A percentile compares a stretch with the other conserved stretches of the same genome.
These are phyloP conservation scores for Carassius carassius DNA, from an alignment of 2,113 vertebrate species.

Conservation along the genomic window DNA sequence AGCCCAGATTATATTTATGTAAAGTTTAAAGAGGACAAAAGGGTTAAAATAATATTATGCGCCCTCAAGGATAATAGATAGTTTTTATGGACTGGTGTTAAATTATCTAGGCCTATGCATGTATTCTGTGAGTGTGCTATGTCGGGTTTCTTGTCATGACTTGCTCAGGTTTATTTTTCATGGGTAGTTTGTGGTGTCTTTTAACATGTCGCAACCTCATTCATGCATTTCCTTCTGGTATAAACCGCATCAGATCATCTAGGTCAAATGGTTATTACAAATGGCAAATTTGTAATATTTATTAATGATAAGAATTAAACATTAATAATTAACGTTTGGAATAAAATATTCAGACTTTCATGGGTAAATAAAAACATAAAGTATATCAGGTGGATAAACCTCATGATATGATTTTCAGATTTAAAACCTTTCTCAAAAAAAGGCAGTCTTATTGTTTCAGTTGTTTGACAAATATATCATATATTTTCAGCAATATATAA, in stretches of 20 bases:
- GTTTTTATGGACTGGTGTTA: background rate
- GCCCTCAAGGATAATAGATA: background rate
- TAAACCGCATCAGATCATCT: background rate
- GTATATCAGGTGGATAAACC: too few relatives aligned
- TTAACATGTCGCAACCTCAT: background rate
- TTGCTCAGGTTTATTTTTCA: background rate
- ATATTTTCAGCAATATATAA: too few relatives aligned
- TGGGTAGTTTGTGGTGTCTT: background rate
- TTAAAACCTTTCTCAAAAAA: background rate
- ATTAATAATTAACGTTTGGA: background rate
- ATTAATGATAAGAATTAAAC: background rate
- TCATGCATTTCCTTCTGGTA: background rate
- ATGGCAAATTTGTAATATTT: background rate
- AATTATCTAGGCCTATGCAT: background rate
- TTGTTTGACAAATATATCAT: background rate
- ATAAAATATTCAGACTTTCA: too few relatives aligned
- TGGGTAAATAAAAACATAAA: too few relatives aligned
- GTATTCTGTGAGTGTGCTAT: conserved; percentile 34
- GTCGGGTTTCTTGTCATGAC: background rate
- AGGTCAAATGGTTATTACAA: background rate
- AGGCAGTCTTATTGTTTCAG: background rate
- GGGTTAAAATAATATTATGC: background rate
- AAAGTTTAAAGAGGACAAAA: background rate
- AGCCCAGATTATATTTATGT: background rate
- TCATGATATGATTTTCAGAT: too few relatives aligned